Conservation (phyloP, 2,797 vertebrate genomes). For the Parauchenoglanis punctatus region DNA sequence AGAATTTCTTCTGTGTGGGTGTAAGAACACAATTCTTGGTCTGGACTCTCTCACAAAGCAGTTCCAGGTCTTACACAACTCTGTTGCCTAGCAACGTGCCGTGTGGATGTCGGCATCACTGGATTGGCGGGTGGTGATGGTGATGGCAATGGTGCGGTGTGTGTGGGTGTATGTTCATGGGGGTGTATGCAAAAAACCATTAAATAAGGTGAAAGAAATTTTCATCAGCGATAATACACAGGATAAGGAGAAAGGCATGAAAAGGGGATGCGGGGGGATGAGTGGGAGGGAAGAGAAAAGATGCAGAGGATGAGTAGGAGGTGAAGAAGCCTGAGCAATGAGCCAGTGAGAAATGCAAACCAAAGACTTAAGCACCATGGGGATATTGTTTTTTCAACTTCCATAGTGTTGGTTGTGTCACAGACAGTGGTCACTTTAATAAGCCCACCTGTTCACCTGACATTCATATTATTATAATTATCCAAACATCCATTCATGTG, state of each 20-base stretch:
- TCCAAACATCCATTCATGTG: background rate
- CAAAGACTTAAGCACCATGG: constrained; percentile 14
- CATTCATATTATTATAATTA: background rate
- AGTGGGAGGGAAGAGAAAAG: constrained; percentile 35
- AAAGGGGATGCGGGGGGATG: background rate
- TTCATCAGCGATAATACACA: constrained; percentile 55
- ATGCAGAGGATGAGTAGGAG: constrained; percentile 31
- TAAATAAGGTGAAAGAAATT: constrained; percentile 55
- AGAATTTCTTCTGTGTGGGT: constrained; percentile 25
- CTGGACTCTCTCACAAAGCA: constrained; percentile 64
- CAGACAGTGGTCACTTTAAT: background rate
- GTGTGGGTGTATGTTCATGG: constrained; percentile 48
- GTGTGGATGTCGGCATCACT: constrained; percentile 57
- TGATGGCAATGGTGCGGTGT: constrained; percentile 4
- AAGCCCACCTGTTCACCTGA: background rate
- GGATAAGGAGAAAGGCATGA: constrained; percentile 24
- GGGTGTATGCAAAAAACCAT: constrained; percentile 51
- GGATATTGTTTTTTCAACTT: background rate
- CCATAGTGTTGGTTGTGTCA: background rate
- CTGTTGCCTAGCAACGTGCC: constrained; percentile 86
- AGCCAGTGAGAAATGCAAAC: constrained; percentile 11
- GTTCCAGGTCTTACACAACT: constrained; percentile 71
- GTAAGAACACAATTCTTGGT: constrained; percentile 10
- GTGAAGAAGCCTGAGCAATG: constrained; percentile 32
- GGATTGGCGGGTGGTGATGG: constrained; percentile 47